Percentiles rank a stretch among this genome's conserved stretches.
These are phyloP conservation scores for Clangula hyemalis DNA, from an alignment of 2,797 vertebrate genomes.

Conservation along the genomic window DNA sequence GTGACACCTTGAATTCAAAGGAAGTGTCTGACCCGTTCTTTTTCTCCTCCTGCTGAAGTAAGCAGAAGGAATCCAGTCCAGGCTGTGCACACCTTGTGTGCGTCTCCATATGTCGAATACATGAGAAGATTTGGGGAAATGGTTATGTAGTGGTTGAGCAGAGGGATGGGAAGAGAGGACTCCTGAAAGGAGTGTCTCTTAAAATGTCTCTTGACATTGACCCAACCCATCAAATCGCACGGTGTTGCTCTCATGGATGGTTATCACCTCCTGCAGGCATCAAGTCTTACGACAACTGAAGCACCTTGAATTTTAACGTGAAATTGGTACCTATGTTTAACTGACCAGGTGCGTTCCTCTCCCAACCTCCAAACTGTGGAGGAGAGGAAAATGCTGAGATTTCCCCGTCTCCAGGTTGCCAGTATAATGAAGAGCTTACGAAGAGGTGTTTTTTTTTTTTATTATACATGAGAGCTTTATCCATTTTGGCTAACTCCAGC, in stretches of 20 bases:
- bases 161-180: not conserved
- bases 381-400: not conserved
- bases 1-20: not conserved
- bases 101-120: fast-evolving
- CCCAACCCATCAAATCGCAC: not conserved
- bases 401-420: not conserved
- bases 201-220: not conserved
- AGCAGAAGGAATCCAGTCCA: not conserved
- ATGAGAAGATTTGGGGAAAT: not conserved
- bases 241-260: not conserved
- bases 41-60: not conserved
- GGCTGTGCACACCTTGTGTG: not conserved
- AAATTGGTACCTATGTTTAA: not conserved
- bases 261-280: not conserved
- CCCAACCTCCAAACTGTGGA: not conserved
- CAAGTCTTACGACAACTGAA: not conserved
- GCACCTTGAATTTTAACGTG: not conserved
- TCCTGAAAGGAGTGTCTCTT: not conserved
- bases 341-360: not conserved
- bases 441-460: not conserved
- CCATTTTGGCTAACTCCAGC: not conserved
- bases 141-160: not conserved
- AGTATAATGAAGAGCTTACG: not conserved
- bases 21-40: not conserved
- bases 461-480: not conserved